phyloP scores from a whole-genome alignment of 2,113 vertebrate species.

The Hypanus sabinus region DNA sequence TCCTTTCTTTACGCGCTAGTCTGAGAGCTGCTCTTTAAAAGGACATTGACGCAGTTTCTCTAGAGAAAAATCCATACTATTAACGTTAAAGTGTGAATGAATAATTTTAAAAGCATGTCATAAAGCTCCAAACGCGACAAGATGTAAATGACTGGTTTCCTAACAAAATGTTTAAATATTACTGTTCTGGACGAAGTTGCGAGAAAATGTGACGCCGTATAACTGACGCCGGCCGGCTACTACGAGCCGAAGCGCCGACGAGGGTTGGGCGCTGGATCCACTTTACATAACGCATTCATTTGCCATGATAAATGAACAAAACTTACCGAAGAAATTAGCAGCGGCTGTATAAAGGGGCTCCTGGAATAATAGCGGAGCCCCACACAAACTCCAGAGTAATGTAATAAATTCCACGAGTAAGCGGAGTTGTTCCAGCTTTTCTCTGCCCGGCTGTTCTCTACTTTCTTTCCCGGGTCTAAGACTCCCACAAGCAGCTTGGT shows the following conservation, averaged over 20 bases:
- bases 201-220: background rate
- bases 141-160: background rate
- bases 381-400: too few relatives aligned
- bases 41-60: background rate
- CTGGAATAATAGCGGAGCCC: background rate
- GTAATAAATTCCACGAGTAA: background rate
- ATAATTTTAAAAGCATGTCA: background rate
- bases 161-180: too few relatives aligned
- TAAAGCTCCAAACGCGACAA: background rate
- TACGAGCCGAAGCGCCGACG: background rate
- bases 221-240: background rate
- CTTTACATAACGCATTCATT: background rate
- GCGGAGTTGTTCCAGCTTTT: background rate
- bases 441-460: background rate
- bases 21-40: background rate
- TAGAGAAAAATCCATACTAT: background rate
- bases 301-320: background rate
- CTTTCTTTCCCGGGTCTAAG: background rate
- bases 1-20: too few relatives aligned
- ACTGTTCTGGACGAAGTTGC: too few relatives aligned
- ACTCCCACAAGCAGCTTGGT: background rate
- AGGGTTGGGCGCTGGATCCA: background rate
- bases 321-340: slow-evolving; percentile 30
- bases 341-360: background rate
- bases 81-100: background rate